Evolutionary conservation across 2,888 invertebrate genomes (phyloP), one percentile per base, ranked within the genome.

Genomic region (Plebejus melissa): DNA sequence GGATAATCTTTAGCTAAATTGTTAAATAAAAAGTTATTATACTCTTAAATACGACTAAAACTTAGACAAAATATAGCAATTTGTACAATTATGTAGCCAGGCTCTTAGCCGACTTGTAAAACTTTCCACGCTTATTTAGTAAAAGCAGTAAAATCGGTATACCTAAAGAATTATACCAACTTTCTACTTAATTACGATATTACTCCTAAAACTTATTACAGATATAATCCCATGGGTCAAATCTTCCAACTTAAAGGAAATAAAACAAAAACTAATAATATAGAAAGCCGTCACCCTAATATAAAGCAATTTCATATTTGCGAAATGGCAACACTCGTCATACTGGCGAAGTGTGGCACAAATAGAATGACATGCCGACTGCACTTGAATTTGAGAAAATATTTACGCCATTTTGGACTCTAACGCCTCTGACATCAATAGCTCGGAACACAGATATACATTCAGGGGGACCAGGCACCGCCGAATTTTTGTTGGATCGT

Each of bases 251-350:
- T 58, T 70, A 77, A 77, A 76, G 75, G 74, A 77, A 77, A 77
- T 77, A 76, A 79, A 80, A 82, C 80, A 84, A 85, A 86, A 86
- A 84, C 83, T 84, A 84, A 83, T 87, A 87, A 87, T 87, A 85
- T 82, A 83, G 86, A 81, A 85, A 84, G 84, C 82, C 82, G 83
- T 84, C 87, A 82, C 90, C 90, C 88, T 85, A 86, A 88, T 85
- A 83, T 84, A 85, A 82, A 86, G 89, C 89, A 89, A 91, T 92
- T 91, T 90, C 88, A 91, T 91, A 90, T 91, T 91, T 88, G 86
- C 87, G 87, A 92, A 91, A 91, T 90, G 90, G 88, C 87, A 83
- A 86, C 85, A 85, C 87, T 89, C 91, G 91, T 89, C 91, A 91
- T 88, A 88, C 91, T 84, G 88, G 89, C 22, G 22, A 90, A 89